Percentiles rank a stretch among this genome's conserved stretches.
Conservation (phyloP, 2,113 vertebrate species). For the Colistium nudipinnis region DNA sequence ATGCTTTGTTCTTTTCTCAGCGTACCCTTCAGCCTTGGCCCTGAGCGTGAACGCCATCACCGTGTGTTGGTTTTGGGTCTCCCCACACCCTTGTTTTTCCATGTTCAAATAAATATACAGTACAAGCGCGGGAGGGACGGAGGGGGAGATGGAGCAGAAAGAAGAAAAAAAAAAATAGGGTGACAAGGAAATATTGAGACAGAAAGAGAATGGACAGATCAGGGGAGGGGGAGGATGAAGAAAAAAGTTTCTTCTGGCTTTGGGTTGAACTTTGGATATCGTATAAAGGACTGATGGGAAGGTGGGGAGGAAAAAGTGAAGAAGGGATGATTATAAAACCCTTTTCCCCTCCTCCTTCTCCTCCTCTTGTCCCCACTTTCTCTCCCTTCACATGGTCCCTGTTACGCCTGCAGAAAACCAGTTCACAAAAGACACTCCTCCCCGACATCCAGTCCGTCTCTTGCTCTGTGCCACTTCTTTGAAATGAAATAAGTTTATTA, state of each 20-base stretch:
- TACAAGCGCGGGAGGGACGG: constrained; percentile 16
- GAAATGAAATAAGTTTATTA: constrained; percentile 80
- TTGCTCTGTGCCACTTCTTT: constrained; percentile 64
- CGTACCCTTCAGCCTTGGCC: constrained; percentile 35
- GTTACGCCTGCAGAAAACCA: constrained; percentile 68
- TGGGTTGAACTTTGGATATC: constrained; percentile 26
- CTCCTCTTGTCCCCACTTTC: constrained; percentile 43
- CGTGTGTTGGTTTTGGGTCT: constrained; percentile 74
- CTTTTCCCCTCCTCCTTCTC: constrained; percentile 6
- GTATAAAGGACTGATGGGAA: not conserved
- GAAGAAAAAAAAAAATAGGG: constrained; percentile 10
- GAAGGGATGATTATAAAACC: constrained; percentile 46
- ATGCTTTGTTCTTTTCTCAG: not conserved
- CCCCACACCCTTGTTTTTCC: constrained; percentile 39
- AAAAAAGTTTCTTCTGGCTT: constrained; percentile 30
- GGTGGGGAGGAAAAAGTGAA: constrained; percentile 5
- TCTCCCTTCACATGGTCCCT: constrained; percentile 73
- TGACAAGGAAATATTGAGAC: constrained; percentile 33
- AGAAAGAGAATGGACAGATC: constrained; percentile 1
- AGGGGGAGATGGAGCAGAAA: constrained; percentile 17
- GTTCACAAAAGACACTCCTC: constrained; percentile 67
- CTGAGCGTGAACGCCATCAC: constrained; percentile 46
- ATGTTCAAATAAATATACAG: constrained; percentile 74
- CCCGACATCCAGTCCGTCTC: constrained; percentile 52
- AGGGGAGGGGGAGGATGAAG: constrained; percentile 2